phyloP scores from a whole-genome alignment of 2,797 vertebrate genomes.

The Falco concolor region DNA sequence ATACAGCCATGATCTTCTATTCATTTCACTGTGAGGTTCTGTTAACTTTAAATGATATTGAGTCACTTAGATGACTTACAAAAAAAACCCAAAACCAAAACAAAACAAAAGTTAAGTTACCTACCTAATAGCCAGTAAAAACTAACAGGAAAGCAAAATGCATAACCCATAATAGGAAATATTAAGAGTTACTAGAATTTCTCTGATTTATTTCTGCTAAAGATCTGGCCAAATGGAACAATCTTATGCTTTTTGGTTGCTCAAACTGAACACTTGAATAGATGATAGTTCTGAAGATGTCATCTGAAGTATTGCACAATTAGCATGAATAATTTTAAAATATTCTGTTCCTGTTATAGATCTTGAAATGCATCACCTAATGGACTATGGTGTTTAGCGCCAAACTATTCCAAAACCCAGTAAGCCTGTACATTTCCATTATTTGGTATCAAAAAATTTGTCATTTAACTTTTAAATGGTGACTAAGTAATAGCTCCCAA shows the following conservation, averaged over 20 bases:
- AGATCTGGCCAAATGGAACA: not conserved
- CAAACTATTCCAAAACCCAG: not conserved
- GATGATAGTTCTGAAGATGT: not conserved
- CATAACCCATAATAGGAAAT: not conserved
- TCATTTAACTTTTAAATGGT: not conserved
- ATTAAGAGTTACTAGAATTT: not conserved
- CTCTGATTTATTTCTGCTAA: not conserved
- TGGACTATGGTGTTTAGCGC: not conserved
- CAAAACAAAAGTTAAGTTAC: not conserved
- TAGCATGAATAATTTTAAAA: not conserved
- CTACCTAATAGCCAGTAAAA: not conserved
- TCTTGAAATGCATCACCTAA: not conserved
- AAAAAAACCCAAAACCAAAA: not conserved
- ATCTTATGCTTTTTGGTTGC: not conserved
- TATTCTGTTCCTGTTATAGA: not conserved
- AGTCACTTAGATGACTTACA: not conserved
- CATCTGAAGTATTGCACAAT: not conserved
- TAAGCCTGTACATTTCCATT: not conserved
- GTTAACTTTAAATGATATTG: not conserved
- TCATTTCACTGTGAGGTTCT: not conserved
- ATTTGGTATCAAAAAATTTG: not conserved
- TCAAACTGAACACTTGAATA: not conserved
- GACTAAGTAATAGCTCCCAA: not conserved
- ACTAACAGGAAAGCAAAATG: not conserved
- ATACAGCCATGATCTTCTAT: not conserved